phyloP scores from a whole-genome alignment of 2,113 vertebrate genomes.

The Gyps fulvus region DNA sequence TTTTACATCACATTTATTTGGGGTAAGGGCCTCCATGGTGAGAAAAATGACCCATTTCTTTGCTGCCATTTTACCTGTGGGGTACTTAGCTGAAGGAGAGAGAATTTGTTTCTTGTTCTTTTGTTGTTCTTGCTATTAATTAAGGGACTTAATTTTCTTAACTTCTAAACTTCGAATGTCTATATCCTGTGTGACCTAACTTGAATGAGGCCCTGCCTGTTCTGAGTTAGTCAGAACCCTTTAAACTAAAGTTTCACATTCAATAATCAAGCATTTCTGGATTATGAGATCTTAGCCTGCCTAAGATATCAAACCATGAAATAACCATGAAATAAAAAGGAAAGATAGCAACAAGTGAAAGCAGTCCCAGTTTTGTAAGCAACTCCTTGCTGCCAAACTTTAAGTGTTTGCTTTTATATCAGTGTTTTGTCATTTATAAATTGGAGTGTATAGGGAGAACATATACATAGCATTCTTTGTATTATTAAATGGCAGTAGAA shows the following conservation, averaged over 20 bases:
- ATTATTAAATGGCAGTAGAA: neutral
- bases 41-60: neutral
- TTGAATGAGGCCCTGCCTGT: neutral
- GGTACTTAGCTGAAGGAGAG: neutral
- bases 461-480: neutral
- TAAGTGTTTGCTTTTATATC: neutral
- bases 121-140: neutral
- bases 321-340: neutral
- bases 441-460: neutral
- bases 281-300: neutral
- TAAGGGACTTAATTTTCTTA: neutral
- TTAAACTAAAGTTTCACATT: neutral
- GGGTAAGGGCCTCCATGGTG: neutral
- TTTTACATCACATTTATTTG: neutral
- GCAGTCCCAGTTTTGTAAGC: neutral
- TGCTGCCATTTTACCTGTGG: neutral
- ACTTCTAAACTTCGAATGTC: neutral
- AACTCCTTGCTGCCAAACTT: neutral
- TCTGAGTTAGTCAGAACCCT: neutral
- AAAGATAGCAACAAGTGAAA: neutral
- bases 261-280: neutral
- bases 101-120: neutral
- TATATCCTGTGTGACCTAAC: neutral
- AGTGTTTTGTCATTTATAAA: neutral
- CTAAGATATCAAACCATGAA: neutral